Conservation (phyloP, 1,140 invertebrate genomes). For the Drosophila ananassae region DNA sequence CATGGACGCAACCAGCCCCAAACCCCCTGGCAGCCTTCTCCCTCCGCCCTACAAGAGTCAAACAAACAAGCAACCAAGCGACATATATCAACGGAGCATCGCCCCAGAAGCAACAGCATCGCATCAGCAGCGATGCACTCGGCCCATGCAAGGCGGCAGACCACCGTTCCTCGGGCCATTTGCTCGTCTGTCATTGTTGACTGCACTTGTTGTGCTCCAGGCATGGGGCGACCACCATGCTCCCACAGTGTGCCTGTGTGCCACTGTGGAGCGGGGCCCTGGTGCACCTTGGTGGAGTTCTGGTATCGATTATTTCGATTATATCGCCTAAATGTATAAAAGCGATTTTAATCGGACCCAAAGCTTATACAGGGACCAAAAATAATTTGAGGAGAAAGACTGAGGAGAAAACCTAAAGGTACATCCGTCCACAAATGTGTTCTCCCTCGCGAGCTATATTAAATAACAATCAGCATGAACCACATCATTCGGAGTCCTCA, state of each 20-base stretch:
- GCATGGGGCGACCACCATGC: constrained; percentile 19
- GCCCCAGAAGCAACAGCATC: constrained; percentile 34
- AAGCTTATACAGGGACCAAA: no score
- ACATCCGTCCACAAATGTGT: no score
- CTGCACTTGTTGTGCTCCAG: constrained; percentile 67
- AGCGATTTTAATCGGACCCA: no score
- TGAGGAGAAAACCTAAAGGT: no score
- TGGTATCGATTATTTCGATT: background rate
- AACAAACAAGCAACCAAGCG: constrained; percentile 74
- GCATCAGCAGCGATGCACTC: constrained; percentile 22
- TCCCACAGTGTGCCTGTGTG: background rate
- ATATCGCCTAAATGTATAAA: background rate
- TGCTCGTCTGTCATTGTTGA: constrained; percentile 82
- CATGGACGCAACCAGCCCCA: constrained; percentile 28
- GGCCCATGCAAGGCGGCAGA: constrained; percentile 21
- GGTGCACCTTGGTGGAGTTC: background rate
- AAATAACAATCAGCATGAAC: no score
- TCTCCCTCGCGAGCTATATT: no score
- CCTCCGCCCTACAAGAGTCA: constrained; percentile 35
- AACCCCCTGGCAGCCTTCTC: background rate
- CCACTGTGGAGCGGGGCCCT: constrained; percentile 46
- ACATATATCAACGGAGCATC: constrained; percentile 71
- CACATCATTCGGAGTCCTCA: no score
- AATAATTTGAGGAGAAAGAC: no score
- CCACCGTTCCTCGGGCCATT: constrained; percentile 71